phyloP scores from a whole-genome alignment of 2,888 invertebrate species.

The Cosmopolites sordidus region DNA sequence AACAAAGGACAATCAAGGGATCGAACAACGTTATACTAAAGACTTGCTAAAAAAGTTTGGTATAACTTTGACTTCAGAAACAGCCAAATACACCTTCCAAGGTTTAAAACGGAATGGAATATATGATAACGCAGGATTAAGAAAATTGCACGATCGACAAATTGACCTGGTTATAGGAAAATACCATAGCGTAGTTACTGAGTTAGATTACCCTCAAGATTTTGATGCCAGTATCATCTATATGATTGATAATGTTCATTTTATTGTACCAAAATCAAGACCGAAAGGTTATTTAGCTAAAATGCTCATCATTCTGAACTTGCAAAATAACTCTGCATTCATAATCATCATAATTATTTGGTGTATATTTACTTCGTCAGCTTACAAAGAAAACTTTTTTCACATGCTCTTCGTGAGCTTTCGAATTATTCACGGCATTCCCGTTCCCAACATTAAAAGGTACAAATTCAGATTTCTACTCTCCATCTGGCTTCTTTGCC shows the following conservation, averaged over 20 bases:
- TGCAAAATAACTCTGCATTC: background rate
- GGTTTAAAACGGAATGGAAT: background rate
- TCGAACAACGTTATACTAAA: conserved; percentile 4
- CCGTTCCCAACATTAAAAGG: background rate
- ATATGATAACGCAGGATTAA: conserved; percentile 5
- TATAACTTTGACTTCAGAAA: background rate
- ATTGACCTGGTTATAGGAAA: background rate
- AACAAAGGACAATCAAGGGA: background rate
- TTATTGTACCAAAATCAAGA: background rate
- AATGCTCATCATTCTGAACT: background rate
- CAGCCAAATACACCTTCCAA: background rate
- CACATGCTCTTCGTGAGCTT: background rate
- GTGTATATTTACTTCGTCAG: conserved; percentile 1
- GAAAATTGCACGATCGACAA: background rate
- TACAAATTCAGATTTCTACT: conserved; percentile 9
- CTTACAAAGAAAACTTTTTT: conserved; percentile 4
- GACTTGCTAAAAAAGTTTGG: background rate
- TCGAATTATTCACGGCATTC: background rate
- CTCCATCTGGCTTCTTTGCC: background rate
- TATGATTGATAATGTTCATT: conserved; percentile 2
- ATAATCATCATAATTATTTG: background rate
- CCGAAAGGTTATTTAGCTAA: background rate
- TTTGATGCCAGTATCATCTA: conserved; percentile 7
- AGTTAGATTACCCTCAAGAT: background rate
- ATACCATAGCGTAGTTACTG: background rate